Evolutionary conservation across 2,797 vertebrate genomes (phyloP), one percentile per base, ranked within the genome.

Genomic region (Leucoraja ocellata): DNA sequence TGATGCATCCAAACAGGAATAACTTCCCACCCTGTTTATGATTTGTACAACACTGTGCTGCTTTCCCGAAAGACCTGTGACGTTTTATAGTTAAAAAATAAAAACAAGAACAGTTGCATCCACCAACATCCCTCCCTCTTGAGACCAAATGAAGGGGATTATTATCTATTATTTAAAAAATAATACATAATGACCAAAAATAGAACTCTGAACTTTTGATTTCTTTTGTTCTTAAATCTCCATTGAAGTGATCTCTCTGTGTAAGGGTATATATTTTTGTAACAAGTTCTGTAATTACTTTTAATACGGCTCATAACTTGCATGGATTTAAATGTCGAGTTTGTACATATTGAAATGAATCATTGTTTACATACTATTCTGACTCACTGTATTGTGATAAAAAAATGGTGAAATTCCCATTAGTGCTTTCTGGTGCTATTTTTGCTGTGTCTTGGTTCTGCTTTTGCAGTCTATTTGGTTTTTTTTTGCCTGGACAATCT

Each of bases 211-310:
- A 68, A 68, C 61, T 68, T 68, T 63, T 68, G 84, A 95, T 96
- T 95, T 97, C 46, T 54, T 54, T 54, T 54, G 46, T 96, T 97
- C 97, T 96, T 97, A 14, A 8, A 73, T 76, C 90, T 92, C 90
- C 90, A 92, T 92, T 71, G 46, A 76, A 92, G 13, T 76, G 8
- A 92, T 54, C 97, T 98, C 97, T 97, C 97, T 98, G 98, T 98
- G 98, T 97, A 97, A 98, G 97, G 98, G 97, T 98, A 97, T 97
- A 97, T 98, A 97, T 98, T 98, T 98, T 98, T 97, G 97, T 98
- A 98, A 98, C 97, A 95, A 97, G 96, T 97, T 97, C 98, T 98
- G 96, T 97, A 97, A 95, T 98, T 97, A 96, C 97, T 98, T 97
- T 97, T 96, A 96, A 96, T 96, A 96, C 96, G 95, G 96, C 73